Percentiles rank a stretch among this genome's conserved stretches.
Evolutionary conservation across 2,888 invertebrate species (phyloP).

Genomic region (Caenorhabditis virilis): DNA sequence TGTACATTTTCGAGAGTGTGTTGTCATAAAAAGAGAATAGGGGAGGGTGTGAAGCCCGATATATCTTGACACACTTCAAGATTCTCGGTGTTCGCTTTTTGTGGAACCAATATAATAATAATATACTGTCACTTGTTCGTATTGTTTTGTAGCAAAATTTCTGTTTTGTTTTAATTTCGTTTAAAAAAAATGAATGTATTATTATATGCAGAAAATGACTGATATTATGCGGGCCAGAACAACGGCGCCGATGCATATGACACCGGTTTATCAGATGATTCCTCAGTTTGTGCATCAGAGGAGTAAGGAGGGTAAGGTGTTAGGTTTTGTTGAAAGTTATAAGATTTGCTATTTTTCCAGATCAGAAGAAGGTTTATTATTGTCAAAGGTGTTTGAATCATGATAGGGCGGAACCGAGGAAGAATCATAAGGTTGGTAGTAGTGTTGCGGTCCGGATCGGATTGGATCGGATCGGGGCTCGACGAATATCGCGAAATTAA

Average conservation of each 20-base stretch:
- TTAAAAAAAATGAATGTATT: not conserved
- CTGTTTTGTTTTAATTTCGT: not conserved
- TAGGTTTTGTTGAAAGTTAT: not conserved
- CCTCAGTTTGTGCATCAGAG: not conserved
- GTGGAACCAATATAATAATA: not conserved
- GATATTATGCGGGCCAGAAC: not conserved
- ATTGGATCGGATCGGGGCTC: too few species aligned
- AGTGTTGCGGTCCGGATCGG: too few species aligned
- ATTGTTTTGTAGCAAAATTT: too few species aligned
- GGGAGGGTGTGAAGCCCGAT: conserved; percentile 31
- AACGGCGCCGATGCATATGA: not conserved
- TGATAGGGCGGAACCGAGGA: conserved; percentile 54
- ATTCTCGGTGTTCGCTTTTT: not conserved
- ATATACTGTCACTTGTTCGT: too few species aligned
- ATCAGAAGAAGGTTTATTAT: conserved; percentile 61
- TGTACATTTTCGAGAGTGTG: conserved; percentile 37
- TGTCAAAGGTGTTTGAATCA: conserved; percentile 67
- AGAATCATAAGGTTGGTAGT: conserved; percentile 59
- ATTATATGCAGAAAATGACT: not conserved
- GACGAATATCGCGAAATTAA: too few species aligned
- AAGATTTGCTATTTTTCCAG: conserved; percentile 10
- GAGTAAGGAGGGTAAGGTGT: not conserved
- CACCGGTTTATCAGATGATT: not conserved
- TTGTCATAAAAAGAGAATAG: too few species aligned
- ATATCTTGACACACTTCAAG: conserved; percentile 30